Conservation (phyloP, 2,888 invertebrate species). For the Orthonevra nobilis region DNA sequence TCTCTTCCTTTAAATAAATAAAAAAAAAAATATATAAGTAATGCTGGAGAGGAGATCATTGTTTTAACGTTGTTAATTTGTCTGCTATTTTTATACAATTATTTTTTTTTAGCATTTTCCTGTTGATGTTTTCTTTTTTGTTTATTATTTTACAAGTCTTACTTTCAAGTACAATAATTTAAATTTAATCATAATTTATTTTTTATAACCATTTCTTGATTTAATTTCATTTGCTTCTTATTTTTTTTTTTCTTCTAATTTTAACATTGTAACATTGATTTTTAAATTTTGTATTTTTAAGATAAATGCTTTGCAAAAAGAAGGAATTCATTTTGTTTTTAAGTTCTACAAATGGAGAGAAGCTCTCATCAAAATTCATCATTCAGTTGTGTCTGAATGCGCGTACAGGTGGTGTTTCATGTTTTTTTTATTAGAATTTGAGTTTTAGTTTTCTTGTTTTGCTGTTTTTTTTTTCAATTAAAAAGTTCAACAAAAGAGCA, state of each 20-base stretch:
- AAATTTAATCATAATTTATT: slow-evolving; percentile 72
- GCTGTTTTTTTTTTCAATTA: slow-evolving; percentile 4
- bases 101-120: slow-evolving; percentile 16
- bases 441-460: slow-evolving; percentile 12
- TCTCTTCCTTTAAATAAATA: no score
- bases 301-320: slow-evolving; percentile 37
- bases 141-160: slow-evolving; percentile 77
- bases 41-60: no score
- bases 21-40: no score
- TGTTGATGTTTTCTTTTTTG: slow-evolving; percentile 48
- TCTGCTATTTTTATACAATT: no score
- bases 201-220: slow-evolving; percentile 23
- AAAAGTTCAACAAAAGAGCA: slow-evolving; percentile 38
- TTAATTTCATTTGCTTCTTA: slow-evolving; percentile 23
- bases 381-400: slow-evolving; percentile 1
- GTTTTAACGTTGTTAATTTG: no score
- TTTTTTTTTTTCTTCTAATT: slow-evolving; percentile 16
- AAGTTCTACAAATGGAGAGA: slow-evolving; percentile 1
- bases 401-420: slow-evolving; percentile 20
- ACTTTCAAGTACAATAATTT: slow-evolving; percentile 78
- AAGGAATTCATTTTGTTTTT: neutral
- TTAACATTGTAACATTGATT: slow-evolving; percentile 17
- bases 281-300: slow-evolving; percentile 5
- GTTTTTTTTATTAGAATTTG: neutral
- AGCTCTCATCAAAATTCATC: neutral